Percentiles rank a stretch among this genome's conserved stretches.
These are phyloP conservation scores for Eurypyga helias DNA, from an alignment of 2,113 vertebrate species.

Conservation along the genomic window DNA sequence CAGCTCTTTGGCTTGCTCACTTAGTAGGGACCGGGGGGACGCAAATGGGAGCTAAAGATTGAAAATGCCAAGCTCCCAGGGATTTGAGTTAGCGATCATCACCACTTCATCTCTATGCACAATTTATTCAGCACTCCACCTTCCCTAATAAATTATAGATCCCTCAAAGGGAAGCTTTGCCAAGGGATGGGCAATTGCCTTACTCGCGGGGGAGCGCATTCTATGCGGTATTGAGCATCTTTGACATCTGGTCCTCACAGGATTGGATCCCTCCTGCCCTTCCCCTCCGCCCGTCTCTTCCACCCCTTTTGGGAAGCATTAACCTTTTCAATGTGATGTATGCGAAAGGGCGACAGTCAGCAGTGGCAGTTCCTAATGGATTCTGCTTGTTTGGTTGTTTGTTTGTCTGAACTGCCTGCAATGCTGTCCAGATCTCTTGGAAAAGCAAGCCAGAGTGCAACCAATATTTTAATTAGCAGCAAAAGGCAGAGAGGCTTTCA, in stretches of 20 bases:
- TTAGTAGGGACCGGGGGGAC: slow-evolving; percentile 27
- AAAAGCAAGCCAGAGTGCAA: slow-evolving; percentile 45
- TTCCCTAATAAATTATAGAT: slow-evolving; percentile 68
- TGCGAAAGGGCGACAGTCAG: slow-evolving; percentile 65
- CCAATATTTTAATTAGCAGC: slow-evolving; percentile 46
- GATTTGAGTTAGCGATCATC: slow-evolving; percentile 40
- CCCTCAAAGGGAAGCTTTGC: slow-evolving; percentile 54
- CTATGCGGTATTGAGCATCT: not conserved
- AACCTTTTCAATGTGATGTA: slow-evolving; percentile 71
- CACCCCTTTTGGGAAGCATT: slow-evolving; percentile 61
- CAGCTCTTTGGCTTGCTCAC: slow-evolving; percentile 58
- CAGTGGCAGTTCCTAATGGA: slow-evolving; percentile 68
- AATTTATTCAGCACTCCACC: slow-evolving; percentile 61
- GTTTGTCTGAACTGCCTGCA: slow-evolving; percentile 55
- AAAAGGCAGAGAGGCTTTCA: slow-evolving; percentile 9
- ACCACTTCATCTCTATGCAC: slow-evolving; percentile 36
- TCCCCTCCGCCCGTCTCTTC: not conserved
- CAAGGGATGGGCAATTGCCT: slow-evolving; percentile 45
- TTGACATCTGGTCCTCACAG: slow-evolving; percentile 32
- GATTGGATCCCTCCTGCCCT: slow-evolving; percentile 43
- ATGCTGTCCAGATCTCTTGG: slow-evolving; percentile 51
- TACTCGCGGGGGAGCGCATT: not conserved
- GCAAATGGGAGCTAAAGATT: slow-evolving; percentile 52
- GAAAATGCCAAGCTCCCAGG: slow-evolving; percentile 61
- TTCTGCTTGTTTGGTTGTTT: slow-evolving; percentile 45